These are phyloP conservation scores for Poecilia latipinna DNA, from an alignment of 2,113 vertebrate species.

Conservation along the genomic window DNA sequence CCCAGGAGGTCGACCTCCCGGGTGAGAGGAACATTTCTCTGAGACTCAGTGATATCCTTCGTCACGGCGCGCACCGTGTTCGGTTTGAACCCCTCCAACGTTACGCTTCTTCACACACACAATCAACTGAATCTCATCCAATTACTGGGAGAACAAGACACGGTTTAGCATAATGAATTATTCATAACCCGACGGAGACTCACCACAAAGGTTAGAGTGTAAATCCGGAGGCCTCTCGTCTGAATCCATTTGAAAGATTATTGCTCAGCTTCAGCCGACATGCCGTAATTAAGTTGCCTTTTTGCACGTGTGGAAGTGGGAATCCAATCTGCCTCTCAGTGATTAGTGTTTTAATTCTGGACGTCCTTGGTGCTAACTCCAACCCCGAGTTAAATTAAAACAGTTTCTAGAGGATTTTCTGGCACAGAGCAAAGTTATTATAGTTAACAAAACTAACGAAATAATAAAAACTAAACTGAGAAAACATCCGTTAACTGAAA, in stretches of 20 bases:
- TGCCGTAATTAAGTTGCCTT: constrained; percentile 30
- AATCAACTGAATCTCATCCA: constrained; percentile 14
- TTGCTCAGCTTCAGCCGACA: constrained; percentile 31
- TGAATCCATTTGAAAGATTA: constrained; percentile 60
- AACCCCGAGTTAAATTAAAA: constrained; percentile 1
- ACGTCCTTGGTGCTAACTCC: constrained; percentile 5
- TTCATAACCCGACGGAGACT: constrained; percentile 41
- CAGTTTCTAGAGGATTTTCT: not conserved
- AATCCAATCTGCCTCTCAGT: constrained; percentile 24
- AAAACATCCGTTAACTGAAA: too few relatives aligned
- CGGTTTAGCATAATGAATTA: constrained; percentile 50
- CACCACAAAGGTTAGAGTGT: constrained; percentile 45
- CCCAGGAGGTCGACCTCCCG: constrained; percentile 19
- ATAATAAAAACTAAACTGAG: too few relatives aligned
- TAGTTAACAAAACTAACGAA: too few relatives aligned
- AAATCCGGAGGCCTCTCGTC: constrained; percentile 30
- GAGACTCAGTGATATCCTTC: not conserved
- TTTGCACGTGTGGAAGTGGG: constrained; percentile 30
- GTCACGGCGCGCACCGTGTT: not conserved
- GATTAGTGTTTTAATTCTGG: constrained; percentile 47
- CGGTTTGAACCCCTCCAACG: constrained; percentile 1
- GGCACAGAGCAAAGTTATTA: not conserved
- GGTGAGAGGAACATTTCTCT: not conserved
- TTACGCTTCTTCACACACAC: constrained; percentile 1
- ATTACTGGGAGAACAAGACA: constrained; percentile 32